Evolutionary conservation across 2,888 invertebrate species (phyloP).

Genomic region (Sisyra terminalis): DNA sequence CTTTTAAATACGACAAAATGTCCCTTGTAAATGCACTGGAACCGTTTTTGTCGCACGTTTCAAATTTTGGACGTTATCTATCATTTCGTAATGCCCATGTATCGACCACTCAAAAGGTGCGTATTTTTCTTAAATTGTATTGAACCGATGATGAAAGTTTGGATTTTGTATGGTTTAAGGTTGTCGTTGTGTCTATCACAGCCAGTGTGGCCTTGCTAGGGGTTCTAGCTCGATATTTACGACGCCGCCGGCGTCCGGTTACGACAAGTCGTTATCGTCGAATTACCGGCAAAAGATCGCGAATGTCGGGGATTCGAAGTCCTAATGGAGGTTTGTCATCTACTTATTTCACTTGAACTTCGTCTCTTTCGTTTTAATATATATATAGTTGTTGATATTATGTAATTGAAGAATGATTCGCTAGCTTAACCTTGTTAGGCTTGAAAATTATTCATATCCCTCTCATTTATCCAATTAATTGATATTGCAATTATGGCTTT

Average conservation of each 20-base stretch:
- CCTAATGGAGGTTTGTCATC: conserved; percentile 42
- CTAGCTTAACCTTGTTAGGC: too few species aligned
- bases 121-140: not conserved
- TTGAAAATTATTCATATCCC: too few species aligned
- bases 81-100: conserved; percentile 31
- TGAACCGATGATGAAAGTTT: not conserved
- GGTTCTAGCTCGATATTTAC: conserved; percentile 62
- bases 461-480: not conserved
- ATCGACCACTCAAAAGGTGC: conserved; percentile 58
- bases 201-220: conserved; percentile 71
- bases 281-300: conserved; percentile 38
- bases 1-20: conserved; percentile 8
- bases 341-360: too few species aligned
- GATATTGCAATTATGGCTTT: too few species aligned
- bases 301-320: conserved; percentile 43
- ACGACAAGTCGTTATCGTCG: conserved; percentile 39
- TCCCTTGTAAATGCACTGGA: too few species aligned
- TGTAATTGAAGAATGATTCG: too few species aligned
- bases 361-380: too few species aligned
- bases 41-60: too few species aligned
- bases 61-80: too few species aligned
- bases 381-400: too few species aligned
- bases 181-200: conserved; percentile 54
- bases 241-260: conserved; percentile 48
- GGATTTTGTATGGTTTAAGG: conserved; percentile 27